phyloP scores from a whole-genome alignment of 92 coral and sea anemone genomes.

The Porites divaricata region DNA sequence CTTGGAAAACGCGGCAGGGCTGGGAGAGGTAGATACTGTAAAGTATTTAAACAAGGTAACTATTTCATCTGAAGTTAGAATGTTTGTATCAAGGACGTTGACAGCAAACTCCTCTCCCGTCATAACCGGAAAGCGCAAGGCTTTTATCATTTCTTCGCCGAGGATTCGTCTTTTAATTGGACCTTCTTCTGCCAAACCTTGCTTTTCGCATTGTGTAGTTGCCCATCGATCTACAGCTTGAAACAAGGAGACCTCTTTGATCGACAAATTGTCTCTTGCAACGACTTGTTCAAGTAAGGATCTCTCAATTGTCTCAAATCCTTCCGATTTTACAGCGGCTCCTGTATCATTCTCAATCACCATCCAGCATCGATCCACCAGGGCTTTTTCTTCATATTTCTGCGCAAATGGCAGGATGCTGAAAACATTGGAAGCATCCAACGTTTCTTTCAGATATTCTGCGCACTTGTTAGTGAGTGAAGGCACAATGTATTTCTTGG shows the following conservation, averaged over 20 bases:
- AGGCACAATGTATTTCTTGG: slow-evolving; percentile 74
- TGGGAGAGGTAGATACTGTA: background rate
- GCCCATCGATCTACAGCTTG: slow-evolving; percentile 67
- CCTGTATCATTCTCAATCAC: slow-evolving; percentile 56
- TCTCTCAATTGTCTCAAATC: slow-evolving; percentile 41
- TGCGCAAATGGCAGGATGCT: slow-evolving; percentile 59
- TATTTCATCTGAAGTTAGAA: background rate
- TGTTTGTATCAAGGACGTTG: background rate
- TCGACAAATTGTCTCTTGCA: slow-evolving; percentile 34
- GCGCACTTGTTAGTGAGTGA: slow-evolving; percentile 62
- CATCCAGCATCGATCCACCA: slow-evolving; percentile 73
- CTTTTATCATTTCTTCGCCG: slow-evolving; percentile 16
- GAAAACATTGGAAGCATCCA: slow-evolving; percentile 70
- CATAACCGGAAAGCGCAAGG: slow-evolving; percentile 27
- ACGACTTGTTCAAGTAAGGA: background rate
- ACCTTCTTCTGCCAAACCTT: slow-evolving; percentile 5
- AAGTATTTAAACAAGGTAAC: background rate
- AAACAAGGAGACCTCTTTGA: slow-evolving; percentile 56
- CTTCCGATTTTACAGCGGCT: slow-evolving; percentile 63
- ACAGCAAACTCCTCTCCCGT: background rate
- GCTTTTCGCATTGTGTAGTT: slow-evolving; percentile 53
- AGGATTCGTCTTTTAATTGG: no score
- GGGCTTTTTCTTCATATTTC: slow-evolving; percentile 60
- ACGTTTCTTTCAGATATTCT: slow-evolving; percentile 56
- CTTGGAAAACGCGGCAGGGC: background rate